phyloP scores from a whole-genome alignment of 1,140 invertebrate species.

The Carcinoscorpius rotundicauda region DNA sequence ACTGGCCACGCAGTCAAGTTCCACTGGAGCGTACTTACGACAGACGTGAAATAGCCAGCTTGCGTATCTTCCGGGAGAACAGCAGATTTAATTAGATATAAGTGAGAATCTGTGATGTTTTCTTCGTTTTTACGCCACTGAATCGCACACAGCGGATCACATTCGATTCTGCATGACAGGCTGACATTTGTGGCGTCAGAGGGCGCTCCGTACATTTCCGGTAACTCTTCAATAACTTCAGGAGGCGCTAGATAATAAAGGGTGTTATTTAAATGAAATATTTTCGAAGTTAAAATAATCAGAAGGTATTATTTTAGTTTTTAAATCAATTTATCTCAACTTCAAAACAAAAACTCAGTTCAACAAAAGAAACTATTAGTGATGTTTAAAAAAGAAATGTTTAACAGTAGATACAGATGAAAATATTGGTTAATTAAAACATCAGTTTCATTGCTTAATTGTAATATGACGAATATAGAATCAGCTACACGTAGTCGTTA shows the following conservation, averaged over 20 bases:
- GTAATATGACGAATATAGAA: too few species aligned
- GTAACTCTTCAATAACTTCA: constrained; percentile 65
- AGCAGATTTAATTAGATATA: constrained; percentile 40
- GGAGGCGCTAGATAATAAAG: constrained; percentile 52
- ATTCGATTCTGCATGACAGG: constrained; percentile 74
- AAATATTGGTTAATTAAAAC: too few species aligned
- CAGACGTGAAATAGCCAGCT: constrained; percentile 70
- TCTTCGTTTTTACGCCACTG: constrained; percentile 64
- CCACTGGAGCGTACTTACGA: constrained; percentile 64
- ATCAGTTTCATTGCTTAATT: too few species aligned
- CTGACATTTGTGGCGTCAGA: constrained; percentile 59
- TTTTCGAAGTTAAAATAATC: too few species aligned
- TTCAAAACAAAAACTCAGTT: too few species aligned
- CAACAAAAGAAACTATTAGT: too few species aligned
- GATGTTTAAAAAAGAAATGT: too few species aligned
- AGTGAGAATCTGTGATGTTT: constrained; percentile 16
- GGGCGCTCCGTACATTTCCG: constrained; percentile 63
- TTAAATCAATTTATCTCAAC: too few species aligned
- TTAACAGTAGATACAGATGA: too few species aligned
- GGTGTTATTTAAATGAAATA: background rate
- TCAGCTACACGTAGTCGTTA: too few species aligned
- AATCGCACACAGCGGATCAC: constrained; percentile 66
- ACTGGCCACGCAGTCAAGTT: constrained; percentile 71
- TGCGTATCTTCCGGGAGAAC: constrained; percentile 49
- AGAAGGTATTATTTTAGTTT: too few species aligned